A percentile compares a stretch with the other conserved stretches of the same genome.
These are phyloP conservation scores for Gastrophryne carolinensis DNA, from an alignment of 2,797 vertebrate species.

Conservation along the genomic window DNA sequence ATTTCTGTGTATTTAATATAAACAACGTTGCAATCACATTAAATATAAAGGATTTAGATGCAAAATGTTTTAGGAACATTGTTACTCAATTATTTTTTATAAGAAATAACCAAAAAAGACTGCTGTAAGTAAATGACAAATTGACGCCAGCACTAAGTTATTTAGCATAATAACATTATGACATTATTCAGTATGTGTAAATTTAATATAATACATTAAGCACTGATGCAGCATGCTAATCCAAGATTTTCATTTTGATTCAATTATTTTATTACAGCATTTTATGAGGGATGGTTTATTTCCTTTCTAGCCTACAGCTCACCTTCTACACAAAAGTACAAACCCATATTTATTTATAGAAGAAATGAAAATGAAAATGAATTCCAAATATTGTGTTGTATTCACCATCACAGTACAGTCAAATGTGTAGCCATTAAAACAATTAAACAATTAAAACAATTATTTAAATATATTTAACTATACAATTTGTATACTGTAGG, in stretches of 20 bases:
- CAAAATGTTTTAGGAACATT: background rate
- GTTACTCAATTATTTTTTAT: background rate
- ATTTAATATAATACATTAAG: slow-evolving; percentile 4
- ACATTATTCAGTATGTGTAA: slow-evolving; percentile 2
- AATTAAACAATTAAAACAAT: too few species aligned
- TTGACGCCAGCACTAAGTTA: background rate
- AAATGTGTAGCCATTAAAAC: too few species aligned
- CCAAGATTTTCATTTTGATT: background rate
- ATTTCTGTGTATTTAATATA: too few species aligned
- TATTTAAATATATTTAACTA: too few species aligned
- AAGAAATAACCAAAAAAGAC: background rate
- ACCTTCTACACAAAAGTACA: background rate
- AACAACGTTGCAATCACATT: too few species aligned
- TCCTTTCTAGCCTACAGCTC: background rate
- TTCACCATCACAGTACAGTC: too few species aligned
- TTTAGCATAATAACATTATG: background rate
- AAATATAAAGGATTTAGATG: too few species aligned
- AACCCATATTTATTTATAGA: too few species aligned
- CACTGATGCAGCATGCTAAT: background rate
- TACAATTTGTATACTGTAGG: too few species aligned
- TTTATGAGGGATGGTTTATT: background rate
- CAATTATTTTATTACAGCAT: background rate
- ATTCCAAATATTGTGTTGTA: too few species aligned
- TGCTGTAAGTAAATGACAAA: background rate
- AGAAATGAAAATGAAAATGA: too few species aligned